Percentiles rank a stretch among this genome's conserved stretches.
Evolutionary conservation across 2,888 invertebrate species (phyloP).

Genomic region (Empis livida): DNA sequence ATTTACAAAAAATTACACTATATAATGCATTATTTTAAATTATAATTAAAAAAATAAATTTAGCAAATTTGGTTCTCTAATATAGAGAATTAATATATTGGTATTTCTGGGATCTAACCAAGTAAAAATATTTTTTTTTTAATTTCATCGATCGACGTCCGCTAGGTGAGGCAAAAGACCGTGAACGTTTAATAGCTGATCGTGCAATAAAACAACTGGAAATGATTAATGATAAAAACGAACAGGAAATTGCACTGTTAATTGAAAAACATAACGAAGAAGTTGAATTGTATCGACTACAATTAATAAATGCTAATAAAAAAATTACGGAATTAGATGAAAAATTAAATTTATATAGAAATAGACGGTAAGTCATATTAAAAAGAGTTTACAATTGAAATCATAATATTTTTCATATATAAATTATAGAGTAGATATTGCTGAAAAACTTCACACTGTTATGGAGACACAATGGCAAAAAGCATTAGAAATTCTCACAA

Average conservation of each 20-base stretch:
- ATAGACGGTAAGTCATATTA: conserved; percentile 21
- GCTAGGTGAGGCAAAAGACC: conserved; percentile 50
- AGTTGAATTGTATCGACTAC: conserved; percentile 55
- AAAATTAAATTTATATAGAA: conserved; percentile 34
- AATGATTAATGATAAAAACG: conserved; percentile 57
- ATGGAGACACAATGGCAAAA: conserved; percentile 76
- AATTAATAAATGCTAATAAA: conserved; percentile 54
- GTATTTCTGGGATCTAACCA: too few relatives aligned
- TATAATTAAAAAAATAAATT: too few relatives aligned
- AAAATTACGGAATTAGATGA: conserved; percentile 52
- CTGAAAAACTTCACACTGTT: conserved; percentile 58
- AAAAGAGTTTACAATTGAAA: neutral
- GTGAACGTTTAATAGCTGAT: conserved; percentile 54
- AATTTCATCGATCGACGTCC: too few relatives aligned
- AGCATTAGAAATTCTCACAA: conserved; percentile 54
- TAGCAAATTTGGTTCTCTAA: too few relatives aligned
- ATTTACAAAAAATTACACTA: too few relatives aligned
- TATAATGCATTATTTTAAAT: too few relatives aligned
- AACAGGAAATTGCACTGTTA: conserved; percentile 57
- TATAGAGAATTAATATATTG: too few relatives aligned
- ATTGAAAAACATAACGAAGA: conserved; percentile 72
- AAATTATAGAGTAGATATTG: conserved; percentile 48
- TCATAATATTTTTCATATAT: conserved; percentile 9
- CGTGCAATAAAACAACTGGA: conserved; percentile 59
- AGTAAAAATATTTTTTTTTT: too few relatives aligned